Base-by-base conservation (phyloP, 2,888 invertebrate species). In the Chydorus sphaericus region DNA sequence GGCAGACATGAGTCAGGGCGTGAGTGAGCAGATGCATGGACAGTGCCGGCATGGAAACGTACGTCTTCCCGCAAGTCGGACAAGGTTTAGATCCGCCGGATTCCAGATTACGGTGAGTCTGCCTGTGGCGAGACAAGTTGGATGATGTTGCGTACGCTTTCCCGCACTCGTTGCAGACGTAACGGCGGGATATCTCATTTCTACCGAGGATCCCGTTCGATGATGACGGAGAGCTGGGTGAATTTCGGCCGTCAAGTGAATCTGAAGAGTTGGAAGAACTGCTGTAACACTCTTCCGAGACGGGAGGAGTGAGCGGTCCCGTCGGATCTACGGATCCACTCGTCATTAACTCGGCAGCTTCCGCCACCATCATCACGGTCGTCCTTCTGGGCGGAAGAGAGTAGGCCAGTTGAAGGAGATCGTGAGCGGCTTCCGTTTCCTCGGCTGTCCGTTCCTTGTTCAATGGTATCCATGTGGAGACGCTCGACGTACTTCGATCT, bases 31-130 rank as follows among this genome's bases (percentile, higher is more conserved):
- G 81, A 70, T 88, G 91, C 85, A 90, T 93, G 51, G 94, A 90
- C 56, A 96, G 77, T 3, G 96, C 94, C 0, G 96, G 96, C 94
- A 96, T 96, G 63, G 89, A 90, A 55, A 96, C 96, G 73, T 96
- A 96, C n/a, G 91, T 90, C 72, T 94, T 93, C 63, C 90, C 89
- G 72, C 94, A 96, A 62, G 90, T 89, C 66, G 85, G 84, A 72
- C 96, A 96, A 65, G 90, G 87, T 72, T 92, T 92, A 48, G 94
- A 94, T 60, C 88, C 82, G 65, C 87, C 83, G 11, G 91, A 92
- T 73, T 96, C 94, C 51, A 94, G 76, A 65, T 91, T 89, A 50
- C 90, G 79, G 69, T 92, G 91, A 1, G 91, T 92, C 71, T 91
- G 91, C 70, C 89, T 89, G 73, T 90, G 89, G 56, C 89, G 77